phyloP scores from a whole-genome alignment of 1,140 invertebrate genomes.

The Augochlora pura region DNA sequence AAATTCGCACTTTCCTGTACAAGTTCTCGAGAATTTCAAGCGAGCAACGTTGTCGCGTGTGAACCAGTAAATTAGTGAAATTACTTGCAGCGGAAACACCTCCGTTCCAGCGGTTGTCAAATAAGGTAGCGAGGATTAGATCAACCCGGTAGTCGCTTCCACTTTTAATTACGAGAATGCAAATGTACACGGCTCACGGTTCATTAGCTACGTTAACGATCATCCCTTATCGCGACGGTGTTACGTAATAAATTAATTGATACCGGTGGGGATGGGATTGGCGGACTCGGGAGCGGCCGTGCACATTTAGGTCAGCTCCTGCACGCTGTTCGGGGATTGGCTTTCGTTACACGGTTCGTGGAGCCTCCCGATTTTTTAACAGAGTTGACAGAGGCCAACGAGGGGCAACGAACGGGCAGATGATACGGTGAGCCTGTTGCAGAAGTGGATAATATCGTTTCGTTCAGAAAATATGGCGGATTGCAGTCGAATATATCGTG shows the following conservation, averaged over 20 bases:
- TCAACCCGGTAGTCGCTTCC: too few species aligned
- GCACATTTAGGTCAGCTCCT: slow-evolving; percentile 47
- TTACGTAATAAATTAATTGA: slow-evolving; percentile 52
- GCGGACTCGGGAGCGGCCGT: slow-evolving; percentile 49
- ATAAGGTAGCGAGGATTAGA: too few species aligned
- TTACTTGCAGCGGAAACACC: too few species aligned
- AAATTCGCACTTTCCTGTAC: too few species aligned
- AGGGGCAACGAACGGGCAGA: slow-evolving; percentile 39
- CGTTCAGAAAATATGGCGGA: not conserved
- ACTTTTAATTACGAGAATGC: not conserved
- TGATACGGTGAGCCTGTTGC: slow-evolving; percentile 19
- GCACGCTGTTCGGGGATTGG: slow-evolving; percentile 41
- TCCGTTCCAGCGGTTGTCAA: too few species aligned
- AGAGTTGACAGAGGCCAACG: slow-evolving; percentile 45
- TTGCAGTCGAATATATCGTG: too few species aligned
- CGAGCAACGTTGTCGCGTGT: too few species aligned
- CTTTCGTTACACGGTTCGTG: slow-evolving; percentile 66
- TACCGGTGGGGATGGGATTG: slow-evolving; percentile 12
- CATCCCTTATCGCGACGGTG: not conserved
- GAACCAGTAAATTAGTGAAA: too few species aligned
- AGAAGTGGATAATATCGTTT: slow-evolving; percentile 34
- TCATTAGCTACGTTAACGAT: not conserved
- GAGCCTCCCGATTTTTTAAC: slow-evolving; percentile 64
- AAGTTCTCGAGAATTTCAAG: too few species aligned
- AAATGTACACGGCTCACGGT: not conserved